Percentiles rank a stretch among this genome's conserved stretches.
Evolutionary conservation across 2,797 vertebrate species (phyloP).

Genomic region (Mormyrops attenuatus): DNA sequence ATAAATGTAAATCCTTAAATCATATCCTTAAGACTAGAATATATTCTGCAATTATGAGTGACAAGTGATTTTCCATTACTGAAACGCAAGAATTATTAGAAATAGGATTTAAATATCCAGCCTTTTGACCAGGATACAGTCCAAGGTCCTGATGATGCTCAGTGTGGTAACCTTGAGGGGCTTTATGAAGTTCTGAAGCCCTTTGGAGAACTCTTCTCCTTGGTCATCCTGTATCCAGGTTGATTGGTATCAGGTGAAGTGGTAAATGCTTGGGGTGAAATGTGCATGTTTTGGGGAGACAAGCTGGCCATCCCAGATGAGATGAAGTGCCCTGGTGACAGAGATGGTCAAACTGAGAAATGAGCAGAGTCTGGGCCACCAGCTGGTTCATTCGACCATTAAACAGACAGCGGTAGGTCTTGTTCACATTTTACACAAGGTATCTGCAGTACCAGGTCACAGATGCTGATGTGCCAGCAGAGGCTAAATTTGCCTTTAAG

Average conservation of each 20-base stretch:
- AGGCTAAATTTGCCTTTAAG: not conserved
- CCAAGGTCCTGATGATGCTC: not conserved
- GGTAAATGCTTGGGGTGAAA: not conserved
- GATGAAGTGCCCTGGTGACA: not conserved
- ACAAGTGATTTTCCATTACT: not conserved
- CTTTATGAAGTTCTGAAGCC: conserved; percentile 2
- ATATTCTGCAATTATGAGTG: not conserved
- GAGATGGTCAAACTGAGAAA: not conserved
- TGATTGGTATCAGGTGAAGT: not conserved
- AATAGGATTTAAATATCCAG: not conserved
- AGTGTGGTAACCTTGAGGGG: not conserved
- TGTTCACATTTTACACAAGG: not conserved
- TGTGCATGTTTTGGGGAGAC: not conserved
- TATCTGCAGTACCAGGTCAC: not conserved
- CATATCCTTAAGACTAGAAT: not conserved
- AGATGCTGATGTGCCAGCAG: not conserved
- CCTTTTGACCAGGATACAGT: not conserved
- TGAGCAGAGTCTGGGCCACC: not conserved
- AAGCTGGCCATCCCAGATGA: not conserved
- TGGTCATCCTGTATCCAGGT: not conserved
- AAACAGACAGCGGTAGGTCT: not conserved
- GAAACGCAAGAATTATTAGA: not conserved
- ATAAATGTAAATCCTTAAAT: not conserved
- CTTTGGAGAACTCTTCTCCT: not conserved
- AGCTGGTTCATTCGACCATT: not conserved